phyloP scores from a whole-genome alignment of 2,888 invertebrate species.

The Sepiola atlantica region DNA sequence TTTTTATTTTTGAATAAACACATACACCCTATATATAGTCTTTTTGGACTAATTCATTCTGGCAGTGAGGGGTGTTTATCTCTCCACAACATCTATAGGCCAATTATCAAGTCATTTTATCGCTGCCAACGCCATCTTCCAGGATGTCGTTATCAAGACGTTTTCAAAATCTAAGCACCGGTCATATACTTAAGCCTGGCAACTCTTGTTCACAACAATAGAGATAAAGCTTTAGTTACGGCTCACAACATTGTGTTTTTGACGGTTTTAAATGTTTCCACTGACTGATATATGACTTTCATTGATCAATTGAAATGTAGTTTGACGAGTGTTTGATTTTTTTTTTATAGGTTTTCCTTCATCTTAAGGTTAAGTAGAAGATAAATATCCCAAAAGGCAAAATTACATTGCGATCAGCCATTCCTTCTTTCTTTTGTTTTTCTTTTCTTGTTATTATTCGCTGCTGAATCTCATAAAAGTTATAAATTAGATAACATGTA shows the following conservation, averaged over 20 bases:
- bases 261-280: neutral
- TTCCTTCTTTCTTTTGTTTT: neutral
- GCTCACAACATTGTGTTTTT: neutral
- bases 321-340: neutral
- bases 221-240: neutral
- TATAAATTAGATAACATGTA: constrained; percentile 32
- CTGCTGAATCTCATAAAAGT: neutral
- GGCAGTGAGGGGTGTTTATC: too few species aligned
- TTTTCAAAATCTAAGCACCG: neutral
- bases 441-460: neutral
- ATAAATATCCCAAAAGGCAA: neutral
- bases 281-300: constrained; percentile 10
- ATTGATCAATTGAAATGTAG: neutral
- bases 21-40: too few species aligned
- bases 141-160: neutral
- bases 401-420: neutral
- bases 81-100: neutral
- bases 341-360: neutral
- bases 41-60: too few species aligned
- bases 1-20: too few species aligned
- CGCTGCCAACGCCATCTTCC: neutral
- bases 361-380: neutral
- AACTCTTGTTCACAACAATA: neutral
- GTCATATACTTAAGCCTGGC: neutral
- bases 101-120: neutral